A percentile compares a stretch with the other conserved stretches of the same genome.
Conservation (phyloP, 2,888 invertebrate genomes). For the Thera britannica region DNA sequence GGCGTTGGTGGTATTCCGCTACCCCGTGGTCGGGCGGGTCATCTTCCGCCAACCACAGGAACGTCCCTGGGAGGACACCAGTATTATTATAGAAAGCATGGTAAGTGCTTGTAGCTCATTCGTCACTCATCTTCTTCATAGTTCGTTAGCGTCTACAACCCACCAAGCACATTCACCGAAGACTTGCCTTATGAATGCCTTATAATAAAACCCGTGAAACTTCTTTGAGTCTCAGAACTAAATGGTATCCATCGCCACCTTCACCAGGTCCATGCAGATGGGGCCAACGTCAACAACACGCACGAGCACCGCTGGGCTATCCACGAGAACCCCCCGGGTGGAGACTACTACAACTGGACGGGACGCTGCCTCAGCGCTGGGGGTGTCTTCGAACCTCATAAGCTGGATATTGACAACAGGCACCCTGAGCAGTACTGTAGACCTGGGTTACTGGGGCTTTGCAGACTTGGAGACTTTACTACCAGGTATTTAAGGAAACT, state of each 20-base stretch:
- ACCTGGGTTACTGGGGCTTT: slow-evolving; percentile 83
- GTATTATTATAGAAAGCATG: slow-evolving; percentile 90
- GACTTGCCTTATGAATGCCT: no score
- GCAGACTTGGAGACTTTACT: slow-evolving; percentile 91
- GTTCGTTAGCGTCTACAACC: no score
- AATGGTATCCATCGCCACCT: neutral
- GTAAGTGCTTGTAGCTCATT: slow-evolving; percentile 46
- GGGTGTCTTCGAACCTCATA: slow-evolving; percentile 89
- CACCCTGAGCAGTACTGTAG: slow-evolving; percentile 86
- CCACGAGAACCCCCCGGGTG: slow-evolving; percentile 91
- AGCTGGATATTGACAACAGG: slow-evolving; percentile 86
- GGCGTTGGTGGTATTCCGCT: slow-evolving; percentile 92
- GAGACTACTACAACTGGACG: slow-evolving; percentile 96
- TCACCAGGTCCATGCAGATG: slow-evolving; percentile 92
- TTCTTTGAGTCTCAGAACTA: neutral
- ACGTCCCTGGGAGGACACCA: slow-evolving; percentile 93
- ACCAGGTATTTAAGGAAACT: slow-evolving; percentile 64
- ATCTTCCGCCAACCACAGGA: slow-evolving; percentile 92
- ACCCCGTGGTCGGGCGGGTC: slow-evolving; percentile 94
- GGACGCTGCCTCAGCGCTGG: slow-evolving; percentile 93
- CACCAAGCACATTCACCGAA: no score
- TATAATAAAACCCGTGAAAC: no score
- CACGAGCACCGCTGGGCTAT: slow-evolving; percentile 93
- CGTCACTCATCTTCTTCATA: no score
- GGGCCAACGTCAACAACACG: slow-evolving; percentile 90